A percentile compares a stretch with the other conserved stretches of the same genome.
phyloP scores from a whole-genome alignment of 2,797 vertebrate species.

The Pangasius mekongensis region DNA sequence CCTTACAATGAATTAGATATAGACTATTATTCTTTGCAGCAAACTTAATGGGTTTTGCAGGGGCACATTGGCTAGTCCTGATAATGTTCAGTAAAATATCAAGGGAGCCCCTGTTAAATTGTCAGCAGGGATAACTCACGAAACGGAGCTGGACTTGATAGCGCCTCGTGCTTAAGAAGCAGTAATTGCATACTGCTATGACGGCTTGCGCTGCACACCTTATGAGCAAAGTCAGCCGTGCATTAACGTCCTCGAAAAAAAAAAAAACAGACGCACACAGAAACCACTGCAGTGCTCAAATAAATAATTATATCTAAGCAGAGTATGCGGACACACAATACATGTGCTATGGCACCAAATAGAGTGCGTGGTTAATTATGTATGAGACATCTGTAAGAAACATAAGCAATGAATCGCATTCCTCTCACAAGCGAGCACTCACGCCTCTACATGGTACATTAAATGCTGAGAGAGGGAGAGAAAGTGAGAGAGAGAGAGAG shows the following conservation, averaged over 20 bases:
- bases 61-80: slow-evolving; percentile 46
- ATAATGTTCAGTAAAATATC: slow-evolving; percentile 56
- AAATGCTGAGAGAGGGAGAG: slow-evolving; percentile 63
- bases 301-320: slow-evolving; percentile 77
- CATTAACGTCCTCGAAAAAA: slow-evolving; percentile 20
- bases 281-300: slow-evolving; percentile 68
- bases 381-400: slow-evolving; percentile 77
- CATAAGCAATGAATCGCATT: slow-evolving; percentile 73
- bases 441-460: slow-evolving; percentile 73
- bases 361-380: slow-evolving; percentile 83
- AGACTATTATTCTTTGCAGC: slow-evolving; percentile 48
- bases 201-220: slow-evolving; percentile 29
- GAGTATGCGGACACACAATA: slow-evolving; percentile 76
- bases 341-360: slow-evolving; percentile 72
- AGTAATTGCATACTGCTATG: slow-evolving; percentile 45
- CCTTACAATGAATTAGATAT: slow-evolving; percentile 55
- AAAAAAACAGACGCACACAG: slow-evolving; percentile 43
- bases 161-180: slow-evolving; percentile 42
- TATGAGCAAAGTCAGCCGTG: slow-evolving; percentile 7
- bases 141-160: slow-evolving; percentile 45
- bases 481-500: not conserved
- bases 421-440: slow-evolving; percentile 76
- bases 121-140: slow-evolving; percentile 48
- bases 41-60: slow-evolving; percentile 52
- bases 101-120: slow-evolving; percentile 53